These are phyloP conservation scores for Neomonachus schauinslandi DNA, from an alignment of 2,113 vertebrate genomes.

Conservation along the genomic window DNA sequence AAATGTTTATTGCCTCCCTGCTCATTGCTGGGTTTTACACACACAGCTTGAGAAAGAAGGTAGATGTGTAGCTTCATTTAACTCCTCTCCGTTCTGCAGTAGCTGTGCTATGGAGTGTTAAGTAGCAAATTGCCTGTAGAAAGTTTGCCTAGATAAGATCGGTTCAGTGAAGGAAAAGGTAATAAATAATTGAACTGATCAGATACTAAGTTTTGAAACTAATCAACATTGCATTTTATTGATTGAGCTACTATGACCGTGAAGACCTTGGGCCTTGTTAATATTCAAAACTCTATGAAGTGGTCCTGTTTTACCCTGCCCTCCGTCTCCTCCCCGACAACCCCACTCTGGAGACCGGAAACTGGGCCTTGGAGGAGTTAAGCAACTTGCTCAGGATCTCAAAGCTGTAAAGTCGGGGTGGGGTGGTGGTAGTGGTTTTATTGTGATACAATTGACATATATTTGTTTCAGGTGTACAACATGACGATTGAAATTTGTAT, in stretches of 20 bases:
- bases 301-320: background rate
- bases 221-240: background rate
- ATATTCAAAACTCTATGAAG: background rate
- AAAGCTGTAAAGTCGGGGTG: background rate
- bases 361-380: background rate
- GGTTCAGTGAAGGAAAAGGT: background rate
- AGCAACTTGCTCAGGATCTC: background rate
- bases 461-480: background rate
- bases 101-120: background rate
- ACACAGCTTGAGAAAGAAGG: background rate
- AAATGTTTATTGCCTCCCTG: background rate
- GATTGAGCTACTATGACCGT: background rate
- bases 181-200: background rate
- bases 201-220: background rate
- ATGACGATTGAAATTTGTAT: background rate
- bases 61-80: background rate
- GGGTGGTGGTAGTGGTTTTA: background rate
- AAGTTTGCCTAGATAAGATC: background rate
- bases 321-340: background rate
- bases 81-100: background rate
- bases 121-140: background rate
- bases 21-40: background rate
- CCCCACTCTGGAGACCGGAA: background rate
- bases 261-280: background rate
- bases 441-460: background rate